Base-by-base conservation (phyloP, 2,797 vertebrate species). In the Falco rusticolus region DNA sequence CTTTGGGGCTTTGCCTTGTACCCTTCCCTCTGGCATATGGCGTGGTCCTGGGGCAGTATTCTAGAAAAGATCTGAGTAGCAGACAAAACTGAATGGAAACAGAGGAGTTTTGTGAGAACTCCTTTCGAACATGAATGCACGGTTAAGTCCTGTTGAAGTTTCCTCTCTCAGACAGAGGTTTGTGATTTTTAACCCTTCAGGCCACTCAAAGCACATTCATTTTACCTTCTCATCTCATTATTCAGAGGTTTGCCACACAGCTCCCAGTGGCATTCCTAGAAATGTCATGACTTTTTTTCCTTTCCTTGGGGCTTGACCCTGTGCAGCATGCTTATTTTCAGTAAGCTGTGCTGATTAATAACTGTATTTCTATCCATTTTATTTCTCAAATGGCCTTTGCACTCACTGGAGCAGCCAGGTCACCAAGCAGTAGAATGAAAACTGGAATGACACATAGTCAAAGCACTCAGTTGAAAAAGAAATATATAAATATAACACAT, bases 261-360 rank as follows among this genome's bases (percentile, higher is more conserved):
- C 22, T 94, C 84, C 89, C 87, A 22, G 29, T 78, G 89, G 78
- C 87, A 85, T 92, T 96, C 93, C 93, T 83, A 39, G 95, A 96
- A 96, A 96, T 96, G 94, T 71, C 95, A 95, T 81, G 93, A 83
- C 89, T 95, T 94, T 95, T 95, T 94, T 85, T 51, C 48, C 80
- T 89, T 94, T 94, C 76, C 79, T 76, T 89, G 69, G 76, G 82
- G 84, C 68, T 87, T 83, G 72, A 68, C 84, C 86, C 48, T 65
- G 39, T 63, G 57, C 76, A 84, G 65, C 19, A 5, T 34, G 79
- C 69, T 96, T 69, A 76, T 95, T 95, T 95, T 90, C 47, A 9
- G 89, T 63, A 92, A 87, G 61, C 65, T 80, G 7, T 78, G 79
- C 87, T 91, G 92, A 94, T 97, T 94, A 95, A 89, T 97, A 96